Percentiles rank a stretch among this genome's conserved stretches.
phyloP scores from a whole-genome alignment of 2,888 invertebrate species.

The Morinoia aosen region DNA sequence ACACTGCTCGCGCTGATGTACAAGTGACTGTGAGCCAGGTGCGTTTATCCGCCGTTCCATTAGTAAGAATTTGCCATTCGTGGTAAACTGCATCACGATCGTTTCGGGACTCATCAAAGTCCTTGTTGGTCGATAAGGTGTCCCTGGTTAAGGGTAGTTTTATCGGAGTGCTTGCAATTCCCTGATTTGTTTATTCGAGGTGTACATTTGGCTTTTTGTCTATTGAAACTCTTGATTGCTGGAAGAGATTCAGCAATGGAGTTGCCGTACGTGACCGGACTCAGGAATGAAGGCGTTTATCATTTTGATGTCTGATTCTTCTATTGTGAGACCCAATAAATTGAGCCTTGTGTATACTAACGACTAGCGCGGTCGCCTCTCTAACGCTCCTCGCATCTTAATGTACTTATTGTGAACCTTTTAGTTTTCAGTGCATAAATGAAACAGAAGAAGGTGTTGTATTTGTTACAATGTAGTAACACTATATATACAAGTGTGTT shows the following conservation, averaged over 20 bases:
- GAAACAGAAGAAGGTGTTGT: slow-evolving; percentile 7
- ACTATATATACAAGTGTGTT: not conserved
- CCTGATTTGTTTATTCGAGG: slow-evolving; percentile 42
- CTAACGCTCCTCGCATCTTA: slow-evolving; percentile 41
- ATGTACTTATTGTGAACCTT: slow-evolving; percentile 28
- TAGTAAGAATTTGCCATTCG: slow-evolving; percentile 37
- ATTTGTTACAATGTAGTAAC: not conserved
- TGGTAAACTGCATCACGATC: slow-evolving; percentile 51
- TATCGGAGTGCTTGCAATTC: slow-evolving; percentile 48
- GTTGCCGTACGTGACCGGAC: slow-evolving; percentile 43
- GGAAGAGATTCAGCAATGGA: slow-evolving; percentile 51
- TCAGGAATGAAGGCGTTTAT: slow-evolving; percentile 44
- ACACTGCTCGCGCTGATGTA: not conserved
- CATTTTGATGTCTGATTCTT: slow-evolving; percentile 50
- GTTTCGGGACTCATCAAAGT: slow-evolving; percentile 43
- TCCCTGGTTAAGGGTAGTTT: slow-evolving; percentile 45
- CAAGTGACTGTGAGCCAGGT: not conserved
- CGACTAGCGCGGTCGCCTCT: not conserved
- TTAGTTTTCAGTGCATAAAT: slow-evolving; percentile 26
- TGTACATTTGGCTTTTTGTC: slow-evolving; percentile 46
- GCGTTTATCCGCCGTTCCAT: slow-evolving; percentile 39
- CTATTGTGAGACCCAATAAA: slow-evolving; percentile 50
- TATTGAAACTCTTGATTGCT: slow-evolving; percentile 52
- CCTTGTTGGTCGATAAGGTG: slow-evolving; percentile 48
- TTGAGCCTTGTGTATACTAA: slow-evolving; percentile 38